Conservation (phyloP, 1,140 invertebrate genomes). For the Drosophila parabipectinata region DNA sequence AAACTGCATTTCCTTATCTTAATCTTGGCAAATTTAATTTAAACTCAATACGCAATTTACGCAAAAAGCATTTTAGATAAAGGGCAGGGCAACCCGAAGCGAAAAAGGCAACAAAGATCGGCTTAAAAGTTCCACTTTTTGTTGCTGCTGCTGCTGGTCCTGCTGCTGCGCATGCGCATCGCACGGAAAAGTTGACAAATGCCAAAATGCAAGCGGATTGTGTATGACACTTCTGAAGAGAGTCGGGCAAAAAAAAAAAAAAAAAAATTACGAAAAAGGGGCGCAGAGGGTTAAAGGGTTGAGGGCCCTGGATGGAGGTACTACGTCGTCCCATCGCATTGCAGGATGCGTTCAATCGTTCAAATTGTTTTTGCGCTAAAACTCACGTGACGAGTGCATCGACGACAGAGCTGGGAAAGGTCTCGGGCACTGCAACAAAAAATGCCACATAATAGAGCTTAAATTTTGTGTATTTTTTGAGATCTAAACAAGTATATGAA, state of each 20-base stretch:
- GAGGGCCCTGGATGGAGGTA: constrained; percentile 1
- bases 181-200: constrained; percentile 78
- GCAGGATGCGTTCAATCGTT: constrained; percentile 76
- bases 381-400: constrained; percentile 80
- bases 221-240: constrained; percentile 76
- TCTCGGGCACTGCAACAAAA: neutral
- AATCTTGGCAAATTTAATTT: constrained; percentile 81
- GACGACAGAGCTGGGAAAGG: constrained; percentile 38
- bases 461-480: too few relatives aligned
- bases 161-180: constrained; percentile 68
- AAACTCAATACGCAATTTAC: constrained; percentile 83
- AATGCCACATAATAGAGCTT: neutral
- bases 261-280: neutral
- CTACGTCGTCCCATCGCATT: constrained; percentile 32
- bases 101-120: constrained; percentile 48
- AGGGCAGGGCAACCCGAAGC: constrained; percentile 44
- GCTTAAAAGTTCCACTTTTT: constrained; percentile 55
- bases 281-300: constrained; percentile 7
- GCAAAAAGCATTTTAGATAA: constrained; percentile 83
- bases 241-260: constrained; percentile 27
- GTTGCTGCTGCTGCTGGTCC: neutral
- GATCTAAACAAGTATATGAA: too few relatives aligned
- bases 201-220: constrained; percentile 82
- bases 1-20: constrained; percentile 75
- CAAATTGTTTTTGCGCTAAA: constrained; percentile 79